A percentile compares a stretch with the other conserved stretches of the same genome.
These are phyloP conservation scores for Boloria selene DNA, from an alignment of 2,888 invertebrate genomes.

Conservation along the genomic window DNA sequence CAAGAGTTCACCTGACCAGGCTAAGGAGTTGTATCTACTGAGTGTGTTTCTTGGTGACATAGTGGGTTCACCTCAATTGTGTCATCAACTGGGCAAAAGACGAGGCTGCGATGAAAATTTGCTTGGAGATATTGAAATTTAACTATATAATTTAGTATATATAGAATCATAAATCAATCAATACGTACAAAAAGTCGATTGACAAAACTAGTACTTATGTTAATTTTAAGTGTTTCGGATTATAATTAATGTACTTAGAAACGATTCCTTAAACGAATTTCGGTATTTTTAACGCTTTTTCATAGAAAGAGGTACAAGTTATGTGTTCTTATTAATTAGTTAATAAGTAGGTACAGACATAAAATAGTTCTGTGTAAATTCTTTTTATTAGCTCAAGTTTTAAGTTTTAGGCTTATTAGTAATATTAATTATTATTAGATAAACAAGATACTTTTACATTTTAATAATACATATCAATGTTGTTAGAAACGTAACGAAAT, in stretches of 20 bases:
- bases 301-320: slow-evolving; percentile 8
- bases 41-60: slow-evolving; percentile 94
- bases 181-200: neutral
- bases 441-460: too few relatives aligned
- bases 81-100: slow-evolving; percentile 89
- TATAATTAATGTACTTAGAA: too few relatives aligned
- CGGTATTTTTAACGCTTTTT: neutral
- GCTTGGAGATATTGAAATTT: slow-evolving; percentile 39
- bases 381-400: neutral
- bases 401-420: too few relatives aligned
- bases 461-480: too few relatives aligned
- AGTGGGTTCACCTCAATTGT: slow-evolving; percentile 89
- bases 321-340: slow-evolving; percentile 9
- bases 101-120: slow-evolving; percentile 63
- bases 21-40: slow-evolving; percentile 91
- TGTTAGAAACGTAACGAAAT: too few relatives aligned
- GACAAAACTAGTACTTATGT: too few relatives aligned
- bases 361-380: neutral
- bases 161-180: neutral
- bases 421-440: too few relatives aligned
- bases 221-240: too few relatives aligned
- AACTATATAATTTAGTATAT: neutral
- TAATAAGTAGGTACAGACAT: neutral
- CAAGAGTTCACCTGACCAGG: slow-evolving; percentile 87
- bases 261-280: neutral